Conservation (phyloP, 2,888 invertebrate genomes). For the Chloroclysta siterata region DNA sequence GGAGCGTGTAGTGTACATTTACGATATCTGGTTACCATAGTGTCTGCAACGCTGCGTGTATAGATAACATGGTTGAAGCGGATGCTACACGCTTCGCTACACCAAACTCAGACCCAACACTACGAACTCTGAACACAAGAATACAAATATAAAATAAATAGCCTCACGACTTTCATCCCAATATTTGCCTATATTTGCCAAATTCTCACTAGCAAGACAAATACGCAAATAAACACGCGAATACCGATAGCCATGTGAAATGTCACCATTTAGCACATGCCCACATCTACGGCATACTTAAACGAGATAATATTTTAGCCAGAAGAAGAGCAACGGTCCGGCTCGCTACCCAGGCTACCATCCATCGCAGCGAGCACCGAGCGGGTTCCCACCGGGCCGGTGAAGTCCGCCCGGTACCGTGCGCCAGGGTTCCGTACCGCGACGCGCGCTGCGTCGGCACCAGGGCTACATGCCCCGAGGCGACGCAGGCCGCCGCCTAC, state of each 20-base stretch:
- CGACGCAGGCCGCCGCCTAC: constrained; percentile 81
- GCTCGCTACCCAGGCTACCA: constrained; percentile 91
- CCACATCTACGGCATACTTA: background rate
- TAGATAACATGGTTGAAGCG: background rate
- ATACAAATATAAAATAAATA: too few species aligned
- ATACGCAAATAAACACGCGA: too few species aligned
- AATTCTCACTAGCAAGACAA: too few species aligned
- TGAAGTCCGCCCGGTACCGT: constrained; percentile 94
- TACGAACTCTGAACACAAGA: too few species aligned
- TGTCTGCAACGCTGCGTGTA: background rate
- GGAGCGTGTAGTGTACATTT: background rate
- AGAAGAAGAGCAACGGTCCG: constrained; percentile 87
- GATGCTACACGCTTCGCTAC: background rate
- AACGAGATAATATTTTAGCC: constrained; percentile 54
- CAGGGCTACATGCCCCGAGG: constrained; percentile 89
- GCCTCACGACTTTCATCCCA: too few species aligned
- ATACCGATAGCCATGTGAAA: too few species aligned
- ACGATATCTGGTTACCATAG: background rate
- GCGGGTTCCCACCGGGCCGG: constrained; percentile 85
- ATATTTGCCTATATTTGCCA: too few species aligned
- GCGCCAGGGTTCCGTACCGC: constrained; percentile 92
- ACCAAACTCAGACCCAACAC: too few species aligned
- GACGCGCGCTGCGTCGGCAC: constrained; percentile 90
- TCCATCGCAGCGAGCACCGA: constrained; percentile 73
- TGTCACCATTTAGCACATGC: too few species aligned